Base-by-base conservation (phyloP, 2,113 vertebrate genomes). In the Paraplagusia blochii region DNA sequence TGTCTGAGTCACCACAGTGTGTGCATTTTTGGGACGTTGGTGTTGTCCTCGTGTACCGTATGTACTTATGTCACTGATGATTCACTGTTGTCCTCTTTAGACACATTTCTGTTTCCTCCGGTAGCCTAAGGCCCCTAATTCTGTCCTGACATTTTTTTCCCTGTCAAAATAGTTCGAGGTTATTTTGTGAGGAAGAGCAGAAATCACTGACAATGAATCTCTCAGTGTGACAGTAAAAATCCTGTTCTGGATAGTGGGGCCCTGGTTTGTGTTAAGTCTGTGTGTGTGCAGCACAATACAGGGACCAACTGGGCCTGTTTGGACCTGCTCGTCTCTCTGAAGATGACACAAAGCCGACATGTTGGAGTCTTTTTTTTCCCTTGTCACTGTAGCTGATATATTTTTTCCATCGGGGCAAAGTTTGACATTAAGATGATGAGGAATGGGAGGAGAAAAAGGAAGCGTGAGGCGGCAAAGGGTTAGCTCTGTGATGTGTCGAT, bases 191-290 rank as follows among this genome's bases (percentile, higher is more conserved):
- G 56, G 47, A 59, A 61, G 69, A 65, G 58, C 60, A 74, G 15
- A 73, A 62, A 58, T 54, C 58, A 65, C 0, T 33, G 53, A 62
- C 35, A 17, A 29, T 59, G 47, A 73, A 69, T 79, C 65, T 63
- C 10, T 44, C 11, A 13, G 4, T 61, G 15, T 66, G 76, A 72
- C 74, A 72, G 51, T 78, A 66, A 29, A 72, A 80, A 73, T 82
- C 69, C 84, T 80, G 79, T 81, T 73, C 71, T 82, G 65, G 63
- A 75, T 77, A 51, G 11, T 53, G 11, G 11, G 55, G 19, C 43
- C 11, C 38, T 12, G 38, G 22, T 39, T 40, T 50, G 9, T 44
- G 17, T 36, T 19, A 16, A 22, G n/a, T 34, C 14, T 34, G 48
- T 34, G 13, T 33, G 39, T 22, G 15, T 54, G 63, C 10, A 35